These are phyloP conservation scores for Matsumyia berberina DNA, from an alignment of 2,888 invertebrate genomes.

Conservation along the genomic window DNA sequence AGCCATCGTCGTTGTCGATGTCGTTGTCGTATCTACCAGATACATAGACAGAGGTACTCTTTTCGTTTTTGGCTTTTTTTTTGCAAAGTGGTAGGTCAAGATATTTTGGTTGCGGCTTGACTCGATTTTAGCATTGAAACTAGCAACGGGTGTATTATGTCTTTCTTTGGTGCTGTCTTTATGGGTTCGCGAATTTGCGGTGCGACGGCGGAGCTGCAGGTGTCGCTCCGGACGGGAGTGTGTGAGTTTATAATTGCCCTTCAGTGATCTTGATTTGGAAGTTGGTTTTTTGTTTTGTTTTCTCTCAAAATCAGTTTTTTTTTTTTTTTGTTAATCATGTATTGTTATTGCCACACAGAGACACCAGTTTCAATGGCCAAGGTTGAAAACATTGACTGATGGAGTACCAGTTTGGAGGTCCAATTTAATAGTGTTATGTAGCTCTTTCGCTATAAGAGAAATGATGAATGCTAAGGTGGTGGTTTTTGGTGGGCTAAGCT, in stretches of 20 bases:
- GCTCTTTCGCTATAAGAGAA: slow-evolving; percentile 39
- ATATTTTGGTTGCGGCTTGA: slow-evolving; percentile 69
- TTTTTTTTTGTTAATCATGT: slow-evolving; percentile 19
- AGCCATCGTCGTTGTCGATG: not conserved
- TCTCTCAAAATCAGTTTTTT: slow-evolving; percentile 28
- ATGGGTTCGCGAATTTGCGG: slow-evolving; percentile 61
- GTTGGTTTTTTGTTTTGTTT: slow-evolving; percentile 34
- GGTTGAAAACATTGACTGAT: slow-evolving; percentile 75
- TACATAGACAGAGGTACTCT: slow-evolving; percentile 23
- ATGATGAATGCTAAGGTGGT: slow-evolving; percentile 24
- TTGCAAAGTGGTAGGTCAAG: slow-evolving; percentile 76
- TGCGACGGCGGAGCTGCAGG: slow-evolving; percentile 41
- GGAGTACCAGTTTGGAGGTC: slow-evolving; percentile 75
- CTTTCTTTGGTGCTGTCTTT: slow-evolving; percentile 56
- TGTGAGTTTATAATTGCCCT: slow-evolving; percentile 69
- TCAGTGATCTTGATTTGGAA: slow-evolving; percentile 75
- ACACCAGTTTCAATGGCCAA: slow-evolving; percentile 73
- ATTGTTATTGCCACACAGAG: slow-evolving; percentile 65
- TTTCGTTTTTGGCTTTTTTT: slow-evolving; percentile 47
- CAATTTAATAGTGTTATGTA: slow-evolving; percentile 61
- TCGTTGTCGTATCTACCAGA: slow-evolving; percentile 14
- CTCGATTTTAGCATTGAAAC: slow-evolving; percentile 65
- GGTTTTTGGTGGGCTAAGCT: slow-evolving; percentile 14
- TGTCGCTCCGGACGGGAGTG: slow-evolving; percentile 28
- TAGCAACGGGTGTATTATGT: slow-evolving; percentile 54